Evolutionary conservation across 2,888 invertebrate species (phyloP).

Genomic region (Branchipolynoe longqiensis): DNA sequence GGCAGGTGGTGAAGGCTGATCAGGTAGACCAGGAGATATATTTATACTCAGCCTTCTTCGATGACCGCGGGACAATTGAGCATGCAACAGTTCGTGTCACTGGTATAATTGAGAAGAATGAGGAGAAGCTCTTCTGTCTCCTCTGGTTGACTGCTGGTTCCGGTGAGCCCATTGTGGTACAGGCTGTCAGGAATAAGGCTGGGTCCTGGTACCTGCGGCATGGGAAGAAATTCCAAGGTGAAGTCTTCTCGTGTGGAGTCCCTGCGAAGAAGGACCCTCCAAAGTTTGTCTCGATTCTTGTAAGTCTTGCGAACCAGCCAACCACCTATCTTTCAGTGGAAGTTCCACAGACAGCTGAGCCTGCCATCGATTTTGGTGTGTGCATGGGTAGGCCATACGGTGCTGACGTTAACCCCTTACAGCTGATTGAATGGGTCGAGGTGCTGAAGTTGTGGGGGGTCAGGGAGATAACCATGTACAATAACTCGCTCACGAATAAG

Average conservation of each 20-base stretch:
- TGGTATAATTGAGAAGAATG: not conserved
- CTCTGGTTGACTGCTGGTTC: not conserved
- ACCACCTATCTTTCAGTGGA: not conserved
- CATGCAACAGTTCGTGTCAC: conserved; percentile 20
- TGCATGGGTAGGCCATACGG: conserved; percentile 13
- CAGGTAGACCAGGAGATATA: not conserved
- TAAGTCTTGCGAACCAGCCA: not conserved
- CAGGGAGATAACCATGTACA: conserved; percentile 13
- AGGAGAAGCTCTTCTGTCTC: not conserved
- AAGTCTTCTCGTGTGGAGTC: conserved; percentile 27
- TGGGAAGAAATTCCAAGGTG: conserved; percentile 25
- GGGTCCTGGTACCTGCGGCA: not conserved
- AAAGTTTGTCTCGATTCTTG: not conserved
- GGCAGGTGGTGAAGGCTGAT: conserved; percentile 29
- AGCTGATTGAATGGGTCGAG: conserved; percentile 35
- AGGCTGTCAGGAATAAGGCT: conserved; percentile 2
- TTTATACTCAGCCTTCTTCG: conserved; percentile 19
- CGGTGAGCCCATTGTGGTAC: not conserved
- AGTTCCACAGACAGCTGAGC: not conserved
- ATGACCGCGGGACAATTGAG: conserved; percentile 11
- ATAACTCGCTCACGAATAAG: not conserved
- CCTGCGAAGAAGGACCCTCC: not conserved
- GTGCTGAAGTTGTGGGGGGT: conserved; percentile 1
- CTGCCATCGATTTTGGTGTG: not conserved
- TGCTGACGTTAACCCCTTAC: not conserved